A percentile compares a stretch with the other conserved stretches of the same genome.
Conservation (phyloP, 1,140 invertebrate species). For the Philopotamus ludificatus region DNA sequence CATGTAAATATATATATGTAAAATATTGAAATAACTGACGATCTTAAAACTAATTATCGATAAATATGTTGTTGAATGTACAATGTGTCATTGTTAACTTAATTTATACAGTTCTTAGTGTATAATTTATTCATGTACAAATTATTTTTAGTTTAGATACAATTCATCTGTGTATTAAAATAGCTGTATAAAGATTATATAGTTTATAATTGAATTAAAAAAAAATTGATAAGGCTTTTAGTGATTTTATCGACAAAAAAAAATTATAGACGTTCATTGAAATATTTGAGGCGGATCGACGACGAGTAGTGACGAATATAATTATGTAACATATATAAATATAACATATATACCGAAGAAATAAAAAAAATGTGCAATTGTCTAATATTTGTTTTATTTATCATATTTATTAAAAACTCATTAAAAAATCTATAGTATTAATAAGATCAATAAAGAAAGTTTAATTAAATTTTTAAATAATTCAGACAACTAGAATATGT, state of each 20-base stretch:
- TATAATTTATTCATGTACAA: conserved; percentile 41
- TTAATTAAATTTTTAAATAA: too few species aligned
- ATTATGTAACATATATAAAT: conserved; percentile 33
- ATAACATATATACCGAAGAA: conserved; percentile 36
- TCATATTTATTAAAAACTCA: too few species aligned
- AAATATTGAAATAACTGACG: too few species aligned
- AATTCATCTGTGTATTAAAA: background rate
- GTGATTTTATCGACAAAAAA: conserved; percentile 38
- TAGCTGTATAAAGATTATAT: conserved; percentile 14
- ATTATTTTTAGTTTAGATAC: conserved; percentile 26
- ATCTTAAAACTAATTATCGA: background rate
- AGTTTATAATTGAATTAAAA: conserved; percentile 17
- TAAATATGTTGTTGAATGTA: conserved; percentile 13
- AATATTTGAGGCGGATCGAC: too few species aligned
- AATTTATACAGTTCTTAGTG: conserved; percentile 19
- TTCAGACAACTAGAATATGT: too few species aligned
- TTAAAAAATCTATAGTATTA: too few species aligned
- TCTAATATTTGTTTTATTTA: too few species aligned
- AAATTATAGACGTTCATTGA: conserved; percentile 35
- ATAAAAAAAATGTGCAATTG: conserved; percentile 41
- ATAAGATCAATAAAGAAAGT: too few species aligned
- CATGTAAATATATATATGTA: too few species aligned
- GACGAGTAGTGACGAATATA: too few species aligned
- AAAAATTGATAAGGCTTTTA: conserved; percentile 33
- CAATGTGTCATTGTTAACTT: conserved; percentile 20